Base-by-base conservation (phyloP, 2,113 vertebrate genomes). In the Etia nguti region DNA sequence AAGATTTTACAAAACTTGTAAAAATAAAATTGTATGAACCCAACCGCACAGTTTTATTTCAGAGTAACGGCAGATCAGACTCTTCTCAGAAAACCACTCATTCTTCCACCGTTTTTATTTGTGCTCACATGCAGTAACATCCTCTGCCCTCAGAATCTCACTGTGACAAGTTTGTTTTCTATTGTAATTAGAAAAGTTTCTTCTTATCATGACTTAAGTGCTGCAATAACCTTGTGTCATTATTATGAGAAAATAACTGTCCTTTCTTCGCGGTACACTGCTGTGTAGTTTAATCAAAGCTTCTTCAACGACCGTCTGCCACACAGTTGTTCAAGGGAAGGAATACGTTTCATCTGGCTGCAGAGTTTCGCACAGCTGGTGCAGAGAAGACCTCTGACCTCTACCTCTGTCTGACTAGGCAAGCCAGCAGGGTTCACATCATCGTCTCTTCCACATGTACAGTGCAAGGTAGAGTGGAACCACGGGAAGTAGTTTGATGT, bases 401-500 rank as follows among this genome's bases (percentile, higher is more conserved):
- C 55, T 22, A 3, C 83, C 77, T 62, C 57, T 83, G 43, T 80
- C 55, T 55, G 79, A 81, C 83, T 81, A 54, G 54, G 52, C 41
- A 22, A 81, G 22, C 80, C 68, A 60, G 26, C 73, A 26, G 60
- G 52, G 52, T 79, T 82, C 41, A 4, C 12, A 59, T 55, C 84
- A 46, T 86, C 82, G 59, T 85, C 84, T 60, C 55, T 34, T 82
- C 56, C 41, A 62, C 31, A 26, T 65, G 80, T 48, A 43, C 55
- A 34, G 60, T 59, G 24, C 52, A 70, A 43, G 88, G 83, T 55
- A 7, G 41, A 88, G 77, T 43, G 29, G 81, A 85, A 65, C 56
- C 62, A 26, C 57, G 54, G 62, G 87, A 87, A 60, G 55, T n/a
- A 56, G 85, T 88, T 88, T 83, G 88, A 84, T 85, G 90, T 56